These are phyloP conservation scores for Drosophila ezoana DNA, from an alignment of 2,888 invertebrate genomes.

Conservation along the genomic window DNA sequence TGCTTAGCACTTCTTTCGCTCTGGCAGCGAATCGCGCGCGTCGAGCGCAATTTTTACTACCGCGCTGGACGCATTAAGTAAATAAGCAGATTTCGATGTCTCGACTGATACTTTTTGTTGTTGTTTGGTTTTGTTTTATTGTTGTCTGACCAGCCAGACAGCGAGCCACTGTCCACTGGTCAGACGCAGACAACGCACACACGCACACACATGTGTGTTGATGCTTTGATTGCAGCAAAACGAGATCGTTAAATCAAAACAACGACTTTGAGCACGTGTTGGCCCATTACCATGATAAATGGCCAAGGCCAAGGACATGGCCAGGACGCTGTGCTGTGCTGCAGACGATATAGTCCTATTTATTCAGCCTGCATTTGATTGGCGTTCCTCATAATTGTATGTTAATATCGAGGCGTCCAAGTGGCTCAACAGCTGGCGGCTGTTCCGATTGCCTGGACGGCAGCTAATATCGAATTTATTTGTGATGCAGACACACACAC, in stretches of 20 bases:
- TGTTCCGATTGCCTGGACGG: slow-evolving; percentile 21
- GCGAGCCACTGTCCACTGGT: slow-evolving; percentile 26
- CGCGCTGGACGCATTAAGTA: slow-evolving; percentile 51
- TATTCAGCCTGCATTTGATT: slow-evolving; percentile 66
- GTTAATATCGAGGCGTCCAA: slow-evolving; percentile 63
- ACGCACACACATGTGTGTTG: slow-evolving; percentile 17
- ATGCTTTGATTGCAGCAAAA: slow-evolving; percentile 67
- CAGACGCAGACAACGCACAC: slow-evolving; percentile 7
- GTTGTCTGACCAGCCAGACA: slow-evolving; percentile 52
- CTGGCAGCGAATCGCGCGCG: slow-evolving; percentile 27
- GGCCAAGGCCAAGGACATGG: slow-evolving; percentile 59
- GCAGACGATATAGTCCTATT: slow-evolving; percentile 4
- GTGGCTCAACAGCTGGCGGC: slow-evolving; percentile 69
- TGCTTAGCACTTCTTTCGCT: slow-evolving; percentile 63
- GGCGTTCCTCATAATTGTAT: slow-evolving; percentile 73
- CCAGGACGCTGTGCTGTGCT: not conserved
- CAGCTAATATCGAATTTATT: slow-evolving; percentile 66
- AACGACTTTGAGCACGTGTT: slow-evolving; percentile 60
- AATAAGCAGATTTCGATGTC: slow-evolving; percentile 54
- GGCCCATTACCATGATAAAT: slow-evolving; percentile 68
- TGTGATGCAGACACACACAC: slow-evolving; percentile 38
- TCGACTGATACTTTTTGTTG: slow-evolving; percentile 33
- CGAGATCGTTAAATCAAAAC: slow-evolving; percentile 74
- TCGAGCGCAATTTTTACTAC: slow-evolving; percentile 52
- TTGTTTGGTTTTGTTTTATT: slow-evolving; percentile 32